A percentile compares a stretch with the other conserved stretches of the same genome.
Conservation (phyloP, 2,888 invertebrate species). For the Aproaerema taeniolella region DNA sequence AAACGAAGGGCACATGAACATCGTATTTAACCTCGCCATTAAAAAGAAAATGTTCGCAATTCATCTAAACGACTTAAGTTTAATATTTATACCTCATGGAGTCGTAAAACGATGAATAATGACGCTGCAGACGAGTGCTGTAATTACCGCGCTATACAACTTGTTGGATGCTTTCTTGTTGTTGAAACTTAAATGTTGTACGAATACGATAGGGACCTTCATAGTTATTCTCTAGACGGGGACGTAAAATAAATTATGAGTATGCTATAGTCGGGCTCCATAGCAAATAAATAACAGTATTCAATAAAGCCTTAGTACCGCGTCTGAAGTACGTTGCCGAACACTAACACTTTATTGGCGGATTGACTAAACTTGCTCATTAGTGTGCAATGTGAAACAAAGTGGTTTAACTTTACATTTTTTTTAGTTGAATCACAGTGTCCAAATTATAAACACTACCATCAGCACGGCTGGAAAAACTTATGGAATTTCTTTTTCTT, state of each 20-base stretch:
- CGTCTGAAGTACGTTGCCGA: slow-evolving; percentile 5
- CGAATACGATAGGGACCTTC: slow-evolving; percentile 53
- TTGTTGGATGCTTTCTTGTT: slow-evolving; percentile 65
- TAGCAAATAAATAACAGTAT: slow-evolving; percentile 39
- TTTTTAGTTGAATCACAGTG: no score
- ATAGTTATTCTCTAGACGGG: slow-evolving; percentile 41
- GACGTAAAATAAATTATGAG: slow-evolving; percentile 56
- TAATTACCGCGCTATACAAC: slow-evolving; percentile 71
- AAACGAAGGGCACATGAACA: slow-evolving; percentile 57
- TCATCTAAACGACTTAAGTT: slow-evolving; percentile 73
- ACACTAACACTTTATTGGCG: slow-evolving; percentile 7
- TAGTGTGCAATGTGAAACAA: background rate
- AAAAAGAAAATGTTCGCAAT: slow-evolving; percentile 77
- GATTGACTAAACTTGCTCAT: slow-evolving; percentile 7
- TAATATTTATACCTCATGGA: slow-evolving; percentile 76
- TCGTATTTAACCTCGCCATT: slow-evolving; percentile 72
- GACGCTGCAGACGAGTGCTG: slow-evolving; percentile 71
- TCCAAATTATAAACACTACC: no score
- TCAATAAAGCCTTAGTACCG: slow-evolving; percentile 34
- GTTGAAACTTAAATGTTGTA: slow-evolving; percentile 64
- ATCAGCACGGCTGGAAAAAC: no score
- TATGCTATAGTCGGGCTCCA: slow-evolving; percentile 35
- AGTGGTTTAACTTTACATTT: background rate
- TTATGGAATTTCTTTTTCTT: no score
- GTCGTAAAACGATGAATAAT: slow-evolving; percentile 77